phyloP scores from a whole-genome alignment of 2,888 invertebrate species.

The Epirrhoe alternata region DNA sequence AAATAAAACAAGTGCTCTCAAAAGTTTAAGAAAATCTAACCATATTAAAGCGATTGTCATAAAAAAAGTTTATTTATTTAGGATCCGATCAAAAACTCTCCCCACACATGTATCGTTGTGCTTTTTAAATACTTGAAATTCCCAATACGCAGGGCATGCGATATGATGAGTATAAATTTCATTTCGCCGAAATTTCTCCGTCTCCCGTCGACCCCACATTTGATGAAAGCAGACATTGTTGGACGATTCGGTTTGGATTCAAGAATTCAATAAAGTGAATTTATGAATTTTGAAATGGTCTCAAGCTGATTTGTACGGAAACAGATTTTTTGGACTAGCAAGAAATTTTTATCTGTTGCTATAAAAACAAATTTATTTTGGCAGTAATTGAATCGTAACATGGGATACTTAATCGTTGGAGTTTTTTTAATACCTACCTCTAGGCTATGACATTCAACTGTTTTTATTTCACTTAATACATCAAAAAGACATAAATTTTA shows the following conservation, averaged over 20 bases:
- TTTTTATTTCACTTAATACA: no score
- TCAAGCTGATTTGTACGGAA: slow-evolving; percentile 6
- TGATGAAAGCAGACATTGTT: slow-evolving; percentile 54
- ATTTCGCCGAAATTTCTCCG: slow-evolving; percentile 64
- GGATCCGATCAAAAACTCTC: slow-evolving; percentile 49
- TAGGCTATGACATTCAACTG: no score
- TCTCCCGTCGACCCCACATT: slow-evolving; percentile 58
- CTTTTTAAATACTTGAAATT: slow-evolving; percentile 74
- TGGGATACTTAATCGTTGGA: no score
- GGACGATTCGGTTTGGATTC: slow-evolving; percentile 48
- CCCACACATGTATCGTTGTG: slow-evolving; percentile 59
- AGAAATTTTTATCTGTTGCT: not conserved
- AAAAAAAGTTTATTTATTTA: slow-evolving; percentile 24
- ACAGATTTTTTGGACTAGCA: not conserved
- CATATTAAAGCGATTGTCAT: slow-evolving; percentile 16
- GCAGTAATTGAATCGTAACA: no score
- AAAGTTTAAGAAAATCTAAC: not conserved
- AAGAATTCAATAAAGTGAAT: slow-evolving; percentile 59
- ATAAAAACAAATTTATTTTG: no score
- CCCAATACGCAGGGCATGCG: slow-evolving; percentile 69
- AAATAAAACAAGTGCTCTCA: not conserved
- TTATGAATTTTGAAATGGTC: slow-evolving; percentile 51
- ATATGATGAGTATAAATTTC: slow-evolving; percentile 76
- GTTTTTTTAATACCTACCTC: no score
- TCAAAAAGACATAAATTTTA: no score